Base-by-base conservation (phyloP, 2,888 invertebrate species). In the Epinotia demarniana region DNA sequence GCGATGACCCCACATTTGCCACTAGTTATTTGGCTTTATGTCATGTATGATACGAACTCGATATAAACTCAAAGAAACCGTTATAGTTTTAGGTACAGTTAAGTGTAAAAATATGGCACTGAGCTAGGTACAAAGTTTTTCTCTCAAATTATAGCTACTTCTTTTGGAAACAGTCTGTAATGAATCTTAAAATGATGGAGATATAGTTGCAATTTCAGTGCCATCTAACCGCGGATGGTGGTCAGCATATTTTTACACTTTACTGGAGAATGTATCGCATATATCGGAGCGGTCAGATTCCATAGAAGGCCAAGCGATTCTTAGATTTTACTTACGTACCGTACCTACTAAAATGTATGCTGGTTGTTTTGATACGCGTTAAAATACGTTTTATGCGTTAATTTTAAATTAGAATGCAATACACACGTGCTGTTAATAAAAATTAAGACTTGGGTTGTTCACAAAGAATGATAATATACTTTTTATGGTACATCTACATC, bases 1-100 rank as follows among this genome's bases (percentile, higher is more conserved):
- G 11, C 23, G 23, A 9, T 11, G n/a, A 46, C 57, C 63, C 63
- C 16, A 46, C 3, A 46, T 64, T 49, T 62, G 62, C 62, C 61
- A 72, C 66, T 72, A 66, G 58, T 72, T 60, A 69, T 72, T 72
- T 72, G 66, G 64, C 58, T 58, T 64, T 6, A 43, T 58, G 18
- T 72, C 49, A 33, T 66, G 66, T 72, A 60, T 49, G 33, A 46
- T 64, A 62, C 27, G 18, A 57, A 58, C 57, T 19, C 23, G 19
- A 11, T 39, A 8, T 55, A 63, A 46, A 46, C 46, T 13, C 12
- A 60, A 66, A 43, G 13, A n/a, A 23, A 49, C 64, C 58, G 49
- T 66, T 49, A 23, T 53, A 23, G 69, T 69, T 69, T 16, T 58
- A 61, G 13, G 43, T 53, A 43, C 33, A 71, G 72, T 53, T n/a